These are phyloP conservation scores for Aradophagus sp. DNA, from an alignment of 1,140 invertebrate genomes.

Conservation along the genomic window DNA sequence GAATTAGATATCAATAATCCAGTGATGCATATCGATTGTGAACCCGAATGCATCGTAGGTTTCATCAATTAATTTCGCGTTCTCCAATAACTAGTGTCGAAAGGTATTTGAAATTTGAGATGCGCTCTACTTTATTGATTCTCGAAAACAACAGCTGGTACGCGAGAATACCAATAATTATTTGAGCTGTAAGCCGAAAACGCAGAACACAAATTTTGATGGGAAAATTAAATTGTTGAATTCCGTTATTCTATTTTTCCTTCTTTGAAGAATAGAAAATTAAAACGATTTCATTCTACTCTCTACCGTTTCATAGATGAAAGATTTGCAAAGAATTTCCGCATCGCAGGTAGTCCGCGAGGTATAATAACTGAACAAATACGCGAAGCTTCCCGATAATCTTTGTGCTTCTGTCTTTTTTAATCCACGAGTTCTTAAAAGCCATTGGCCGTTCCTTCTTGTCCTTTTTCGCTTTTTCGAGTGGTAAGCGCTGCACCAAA, in stretches of 20 bases:
- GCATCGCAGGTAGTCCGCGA: conserved; percentile 42
- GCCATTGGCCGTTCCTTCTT: conserved; percentile 35
- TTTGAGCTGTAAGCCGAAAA: conserved; percentile 24
- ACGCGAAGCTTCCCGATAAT: conserved; percentile 19
- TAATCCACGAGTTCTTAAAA: conserved; percentile 20
- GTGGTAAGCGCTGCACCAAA: conserved; percentile 69
- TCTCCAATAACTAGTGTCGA: neutral
- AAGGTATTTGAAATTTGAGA: neutral
- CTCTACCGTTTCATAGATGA: neutral
- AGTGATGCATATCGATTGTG: too few relatives aligned
- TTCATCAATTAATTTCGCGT: too few relatives aligned
- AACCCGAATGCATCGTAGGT: too few relatives aligned
- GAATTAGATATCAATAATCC: conserved; percentile 38
- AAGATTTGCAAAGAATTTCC: conserved; percentile 11
- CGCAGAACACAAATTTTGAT: too few relatives aligned
- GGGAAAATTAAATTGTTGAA: neutral
- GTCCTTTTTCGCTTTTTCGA: conserved; percentile 33
- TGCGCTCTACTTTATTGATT: conserved; percentile 17
- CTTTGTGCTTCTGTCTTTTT: conserved; percentile 28
- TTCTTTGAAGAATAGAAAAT: neutral
- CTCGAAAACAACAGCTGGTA: conserved; percentile 29
- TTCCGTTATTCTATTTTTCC: neutral
- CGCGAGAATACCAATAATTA: conserved; percentile 15
- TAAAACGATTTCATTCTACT: too few relatives aligned
- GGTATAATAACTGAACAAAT: conserved; percentile 70